These are phyloP conservation scores for Leuciscus idus DNA, from an alignment of 2,113 vertebrate species.

Conservation along the genomic window DNA sequence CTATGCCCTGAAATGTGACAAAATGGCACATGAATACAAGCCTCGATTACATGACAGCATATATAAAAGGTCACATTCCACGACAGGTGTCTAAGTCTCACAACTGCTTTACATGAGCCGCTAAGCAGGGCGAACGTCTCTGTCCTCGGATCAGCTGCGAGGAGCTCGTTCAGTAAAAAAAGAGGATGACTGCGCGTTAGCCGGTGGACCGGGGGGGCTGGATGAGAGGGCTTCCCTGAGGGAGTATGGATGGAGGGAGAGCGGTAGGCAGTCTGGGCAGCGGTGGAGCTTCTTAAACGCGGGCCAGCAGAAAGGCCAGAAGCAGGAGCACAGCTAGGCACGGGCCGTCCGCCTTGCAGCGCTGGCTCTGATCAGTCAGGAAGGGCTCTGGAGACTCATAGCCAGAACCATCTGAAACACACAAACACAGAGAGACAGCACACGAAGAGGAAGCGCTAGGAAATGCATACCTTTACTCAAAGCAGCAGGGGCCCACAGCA, in stretches of 20 bases:
- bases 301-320: constrained; percentile 64
- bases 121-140: constrained; percentile 11
- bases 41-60: constrained; percentile 27
- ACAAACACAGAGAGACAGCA: constrained; percentile 46
- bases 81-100: constrained; percentile 44
- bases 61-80: constrained; percentile 46
- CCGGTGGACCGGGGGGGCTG: neutral
- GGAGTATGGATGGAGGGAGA: constrained; percentile 68
- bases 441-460: constrained; percentile 22
- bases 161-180: neutral
- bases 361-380: constrained; percentile 71
- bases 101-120: neutral
- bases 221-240: constrained; percentile 75
- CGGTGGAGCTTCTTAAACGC: constrained; percentile 14
- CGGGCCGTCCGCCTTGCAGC: constrained; percentile 59
- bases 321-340: constrained; percentile 50
- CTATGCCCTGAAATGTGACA: neutral
- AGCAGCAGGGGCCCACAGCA: constrained; percentile 42
- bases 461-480: constrained; percentile 54
- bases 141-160: neutral
- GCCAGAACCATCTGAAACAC: constrained; percentile 78
- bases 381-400: constrained; percentile 81
- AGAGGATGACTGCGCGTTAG: constrained; percentile 2
- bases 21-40: constrained; percentile 55
- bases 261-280: constrained; percentile 71